These are phyloP conservation scores for Minunthozetes semirufus DNA, from an alignment of 2,888 invertebrate species.

Conservation along the genomic window DNA sequence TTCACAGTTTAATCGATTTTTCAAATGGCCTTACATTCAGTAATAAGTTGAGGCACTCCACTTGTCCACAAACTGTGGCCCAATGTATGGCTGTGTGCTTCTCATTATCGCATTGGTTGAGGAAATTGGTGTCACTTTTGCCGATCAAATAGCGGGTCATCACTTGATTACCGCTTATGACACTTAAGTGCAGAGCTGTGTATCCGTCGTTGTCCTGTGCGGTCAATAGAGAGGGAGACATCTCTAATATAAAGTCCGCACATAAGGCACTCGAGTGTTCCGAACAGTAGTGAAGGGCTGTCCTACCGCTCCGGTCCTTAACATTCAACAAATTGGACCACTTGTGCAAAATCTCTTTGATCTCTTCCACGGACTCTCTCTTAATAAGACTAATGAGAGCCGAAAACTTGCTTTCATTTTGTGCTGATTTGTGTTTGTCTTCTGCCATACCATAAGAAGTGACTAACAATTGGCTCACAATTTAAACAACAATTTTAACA, in stretches of 20 bases:
- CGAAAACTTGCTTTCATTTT: background rate
- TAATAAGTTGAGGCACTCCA: conserved; percentile 75
- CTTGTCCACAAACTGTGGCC: conserved; percentile 95
- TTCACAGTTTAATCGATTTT: background rate
- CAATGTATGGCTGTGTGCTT: conserved; percentile 94
- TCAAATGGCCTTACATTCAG: conserved; percentile 54
- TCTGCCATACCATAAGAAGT: background rate
- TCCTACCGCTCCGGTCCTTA: conserved; percentile 68
- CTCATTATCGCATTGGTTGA: conserved; percentile 79
- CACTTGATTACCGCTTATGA: conserved; percentile 66
- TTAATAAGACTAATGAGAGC: background rate
- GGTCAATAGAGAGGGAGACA: conserved; percentile 76
- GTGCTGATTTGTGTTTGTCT: conserved; percentile 1
- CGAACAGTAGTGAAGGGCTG: conserved; percentile 88
- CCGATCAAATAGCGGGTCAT: conserved; percentile 26
- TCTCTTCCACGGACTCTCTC: background rate
- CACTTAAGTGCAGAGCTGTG: conserved; percentile 88
- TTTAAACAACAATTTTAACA: background rate
- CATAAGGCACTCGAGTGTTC: conserved; percentile 60
- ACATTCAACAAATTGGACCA: conserved; percentile 1
- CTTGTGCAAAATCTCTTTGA: conserved; percentile 24
- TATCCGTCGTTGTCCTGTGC: conserved; percentile 86
- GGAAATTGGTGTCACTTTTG: background rate
- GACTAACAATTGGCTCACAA: background rate
- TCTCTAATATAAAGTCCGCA: conserved; percentile 62